Evolutionary conservation across 2,888 invertebrate species (phyloP).

Genomic region (Epirrita christyi): DNA sequence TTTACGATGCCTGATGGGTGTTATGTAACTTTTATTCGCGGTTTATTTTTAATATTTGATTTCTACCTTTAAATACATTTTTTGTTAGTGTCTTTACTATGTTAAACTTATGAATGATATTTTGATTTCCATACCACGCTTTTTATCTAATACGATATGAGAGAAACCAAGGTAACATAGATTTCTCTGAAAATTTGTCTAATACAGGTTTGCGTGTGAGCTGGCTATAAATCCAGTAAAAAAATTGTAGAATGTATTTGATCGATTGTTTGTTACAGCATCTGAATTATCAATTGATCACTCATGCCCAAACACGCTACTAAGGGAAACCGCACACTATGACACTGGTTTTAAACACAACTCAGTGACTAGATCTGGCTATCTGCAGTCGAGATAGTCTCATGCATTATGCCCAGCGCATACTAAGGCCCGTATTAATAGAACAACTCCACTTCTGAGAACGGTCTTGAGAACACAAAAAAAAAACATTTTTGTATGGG

Average conservation of each 20-base stretch:
- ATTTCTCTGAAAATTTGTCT: slow-evolving; percentile 18
- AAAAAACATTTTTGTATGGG: no score
- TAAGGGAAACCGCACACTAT: no score
- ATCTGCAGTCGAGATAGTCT: no score
- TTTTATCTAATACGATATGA: slow-evolving; percentile 25
- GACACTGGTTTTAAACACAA: neutral
- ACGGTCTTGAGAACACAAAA: no score
- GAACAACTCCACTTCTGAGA: no score
- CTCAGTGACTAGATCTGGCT: no score
- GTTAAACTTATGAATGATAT: slow-evolving; percentile 19
- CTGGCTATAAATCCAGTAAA: slow-evolving; percentile 8
- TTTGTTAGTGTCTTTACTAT: slow-evolving; percentile 19
- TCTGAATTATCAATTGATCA: slow-evolving; percentile 1
- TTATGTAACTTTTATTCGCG: no score
- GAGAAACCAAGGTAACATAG: slow-evolving; percentile 29
- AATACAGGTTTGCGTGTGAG: slow-evolving; percentile 9
- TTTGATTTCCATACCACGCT: slow-evolving; percentile 16
- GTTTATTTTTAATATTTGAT: no score
- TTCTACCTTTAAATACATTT: slow-evolving; percentile 33
- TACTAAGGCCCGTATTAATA: no score
- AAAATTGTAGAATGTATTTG: slow-evolving; percentile 9
- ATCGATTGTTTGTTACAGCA: slow-evolving; percentile 13
- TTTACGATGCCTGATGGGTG: no score
- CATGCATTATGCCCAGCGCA: no score
- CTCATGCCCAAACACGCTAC: neutral